phyloP scores from a whole-genome alignment of 2,888 invertebrate species.

The Brachylomia viminalis region DNA sequence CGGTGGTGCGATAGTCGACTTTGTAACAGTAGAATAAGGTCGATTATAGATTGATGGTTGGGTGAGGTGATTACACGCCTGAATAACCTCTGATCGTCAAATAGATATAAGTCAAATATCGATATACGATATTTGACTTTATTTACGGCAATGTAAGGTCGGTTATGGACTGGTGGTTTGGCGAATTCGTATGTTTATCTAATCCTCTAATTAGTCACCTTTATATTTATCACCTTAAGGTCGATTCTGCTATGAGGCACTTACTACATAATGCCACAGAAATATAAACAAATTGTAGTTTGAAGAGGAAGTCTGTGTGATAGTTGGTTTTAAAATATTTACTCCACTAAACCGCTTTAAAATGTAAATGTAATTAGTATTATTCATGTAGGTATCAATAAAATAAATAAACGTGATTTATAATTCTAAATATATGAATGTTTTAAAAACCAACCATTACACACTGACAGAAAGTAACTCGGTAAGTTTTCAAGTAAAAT shows the following conservation, averaged over 20 bases:
- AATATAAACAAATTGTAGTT: conserved; percentile 4
- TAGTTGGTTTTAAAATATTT: conserved; percentile 40
- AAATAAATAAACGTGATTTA: conserved; percentile 30
- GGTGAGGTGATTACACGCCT: conserved; percentile 28
- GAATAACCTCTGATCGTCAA: conserved; percentile 17
- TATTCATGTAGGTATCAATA: conserved; percentile 29
- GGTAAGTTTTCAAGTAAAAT: neutral
- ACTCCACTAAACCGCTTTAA: conserved; percentile 42
- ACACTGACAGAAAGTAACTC: neutral
- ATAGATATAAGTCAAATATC: too few relatives aligned
- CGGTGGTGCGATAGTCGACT: conserved; percentile 45
- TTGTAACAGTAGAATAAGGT: conserved; percentile 28
- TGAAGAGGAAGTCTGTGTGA: neutral
- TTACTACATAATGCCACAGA: neutral
- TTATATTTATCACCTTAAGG: neutral
- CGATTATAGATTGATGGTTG: conserved; percentile 52
- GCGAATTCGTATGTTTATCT: conserved; percentile 41
- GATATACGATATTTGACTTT: conserved; percentile 42
- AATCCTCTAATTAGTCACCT: neutral
- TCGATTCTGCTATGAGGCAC: neutral
- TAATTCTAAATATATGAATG: conserved; percentile 29
- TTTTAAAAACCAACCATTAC: conserved; percentile 25
- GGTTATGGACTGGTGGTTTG: conserved; percentile 27
- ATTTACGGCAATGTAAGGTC: conserved; percentile 30
- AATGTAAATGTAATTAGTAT: conserved; percentile 34